phyloP scores from a whole-genome alignment of 2,888 invertebrate genomes.

The Cheilosia vernalis region DNA sequence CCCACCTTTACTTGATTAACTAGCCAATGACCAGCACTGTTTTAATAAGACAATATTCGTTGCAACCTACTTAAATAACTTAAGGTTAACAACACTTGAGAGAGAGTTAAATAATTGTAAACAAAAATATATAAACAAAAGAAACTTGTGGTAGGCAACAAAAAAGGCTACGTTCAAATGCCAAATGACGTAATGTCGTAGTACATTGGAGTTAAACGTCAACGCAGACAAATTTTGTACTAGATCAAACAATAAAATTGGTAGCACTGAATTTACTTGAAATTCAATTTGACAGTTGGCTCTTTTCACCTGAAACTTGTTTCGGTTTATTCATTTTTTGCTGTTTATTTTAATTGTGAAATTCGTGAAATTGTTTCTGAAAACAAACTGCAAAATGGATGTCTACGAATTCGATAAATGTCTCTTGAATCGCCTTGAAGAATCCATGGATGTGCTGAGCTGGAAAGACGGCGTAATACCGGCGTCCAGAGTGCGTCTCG shows the following conservation, averaged over 20 bases:
- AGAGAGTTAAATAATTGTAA: conserved; percentile 27
- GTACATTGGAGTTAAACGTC: conserved; percentile 3
- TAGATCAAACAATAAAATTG: conserved; percentile 22
- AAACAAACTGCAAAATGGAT: conserved; percentile 83
- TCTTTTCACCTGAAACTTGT: not conserved
- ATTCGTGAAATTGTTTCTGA: conserved; percentile 2
- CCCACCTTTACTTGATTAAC: conserved; percentile 22
- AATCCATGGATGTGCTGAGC: conserved; percentile 85
- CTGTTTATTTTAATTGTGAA: not conserved
- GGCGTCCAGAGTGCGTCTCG: conserved; percentile 84
- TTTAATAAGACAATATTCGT: not conserved
- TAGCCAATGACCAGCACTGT: not conserved
- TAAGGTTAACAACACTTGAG: conserved; percentile 6
- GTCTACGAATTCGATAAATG: conserved; percentile 86
- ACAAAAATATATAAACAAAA: conserved; percentile 43
- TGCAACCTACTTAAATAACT: not conserved
- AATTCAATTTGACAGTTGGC: conserved; percentile 69
- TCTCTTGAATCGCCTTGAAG: conserved; percentile 84
- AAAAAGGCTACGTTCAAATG: not conserved
- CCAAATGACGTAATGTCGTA: conserved; percentile 36
- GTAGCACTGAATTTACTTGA: conserved; percentile 25
- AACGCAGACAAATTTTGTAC: conserved; percentile 6
- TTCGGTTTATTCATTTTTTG: not conserved
- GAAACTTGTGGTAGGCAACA: not conserved
- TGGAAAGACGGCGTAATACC: conserved; percentile 82